These are phyloP conservation scores for Proctacanthus coquilletti DNA, from an alignment of 1,140 invertebrate species.

Conservation along the genomic window DNA sequence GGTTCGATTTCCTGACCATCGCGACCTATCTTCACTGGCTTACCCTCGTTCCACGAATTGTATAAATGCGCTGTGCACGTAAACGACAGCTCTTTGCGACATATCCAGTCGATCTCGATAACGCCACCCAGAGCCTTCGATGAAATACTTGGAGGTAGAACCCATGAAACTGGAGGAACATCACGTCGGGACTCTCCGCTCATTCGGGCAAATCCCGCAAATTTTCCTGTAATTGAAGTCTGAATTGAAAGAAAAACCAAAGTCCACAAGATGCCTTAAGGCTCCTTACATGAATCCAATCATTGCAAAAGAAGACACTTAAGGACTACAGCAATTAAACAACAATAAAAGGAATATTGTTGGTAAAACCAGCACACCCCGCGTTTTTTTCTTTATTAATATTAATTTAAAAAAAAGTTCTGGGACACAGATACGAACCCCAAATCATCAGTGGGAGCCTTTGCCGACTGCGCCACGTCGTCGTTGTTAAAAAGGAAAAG, in stretches of 20 bases:
- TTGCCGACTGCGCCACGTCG: no score
- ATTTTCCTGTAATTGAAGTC: constrained; percentile 37
- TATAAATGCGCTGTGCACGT: constrained; percentile 83
- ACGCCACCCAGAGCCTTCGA: constrained; percentile 87
- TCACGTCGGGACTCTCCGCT: constrained; percentile 76
- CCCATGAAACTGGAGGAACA: constrained; percentile 82
- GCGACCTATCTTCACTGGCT: constrained; percentile 95
- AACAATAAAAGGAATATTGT: no score
- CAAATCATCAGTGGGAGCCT: no score
- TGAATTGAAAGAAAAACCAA: not conserved
- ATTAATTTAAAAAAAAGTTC: no score
- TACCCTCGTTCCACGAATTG: constrained; percentile 97
- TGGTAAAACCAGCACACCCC: no score
- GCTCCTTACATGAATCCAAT: no score
- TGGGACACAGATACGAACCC: no score
- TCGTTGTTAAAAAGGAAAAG: no score
- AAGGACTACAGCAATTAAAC: no score
- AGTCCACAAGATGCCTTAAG: no score
- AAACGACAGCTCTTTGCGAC: constrained; percentile 85
- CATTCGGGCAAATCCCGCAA: constrained; percentile 81
- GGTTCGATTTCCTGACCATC: constrained; percentile 98
- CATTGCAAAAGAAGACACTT: no score
- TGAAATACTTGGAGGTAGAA: constrained; percentile 84
- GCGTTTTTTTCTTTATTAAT: no score
- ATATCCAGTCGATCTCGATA: constrained; percentile 94